phyloP scores from a whole-genome alignment of 2,797 vertebrate species.

The Poecilia picta region DNA sequence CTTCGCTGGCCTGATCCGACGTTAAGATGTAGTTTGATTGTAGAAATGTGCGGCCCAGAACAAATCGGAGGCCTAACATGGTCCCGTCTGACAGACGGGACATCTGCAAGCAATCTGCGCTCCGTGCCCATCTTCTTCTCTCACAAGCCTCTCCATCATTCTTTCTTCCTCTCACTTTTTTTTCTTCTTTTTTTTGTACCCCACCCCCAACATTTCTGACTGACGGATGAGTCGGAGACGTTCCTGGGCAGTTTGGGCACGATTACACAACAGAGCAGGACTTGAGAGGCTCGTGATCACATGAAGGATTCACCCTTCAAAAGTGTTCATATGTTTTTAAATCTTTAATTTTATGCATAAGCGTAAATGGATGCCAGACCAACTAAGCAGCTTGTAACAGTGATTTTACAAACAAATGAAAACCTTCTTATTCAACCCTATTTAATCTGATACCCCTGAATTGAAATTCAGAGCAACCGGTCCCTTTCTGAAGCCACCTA shows the following conservation, averaged over 20 bases:
- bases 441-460: neutral
- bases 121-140: slow-evolving; percentile 67
- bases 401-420: neutral
- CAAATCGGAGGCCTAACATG: slow-evolving; percentile 39
- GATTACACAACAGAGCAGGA: slow-evolving; percentile 22
- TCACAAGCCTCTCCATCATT: slow-evolving; percentile 34
- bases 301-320: neutral
- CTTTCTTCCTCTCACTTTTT: slow-evolving; percentile 16
- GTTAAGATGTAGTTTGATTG: neutral
- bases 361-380: neutral
- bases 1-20: neutral
- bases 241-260: slow-evolving; percentile 20
- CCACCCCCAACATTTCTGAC: slow-evolving; percentile 43
- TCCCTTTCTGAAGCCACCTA: neutral
- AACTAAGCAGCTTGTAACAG: neutral
- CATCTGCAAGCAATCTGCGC: slow-evolving; percentile 83
- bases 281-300: slow-evolving; percentile 8
- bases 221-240: slow-evolving; percentile 50
- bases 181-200: neutral
- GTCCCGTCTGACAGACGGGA: slow-evolving; percentile 63
- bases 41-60: neutral
- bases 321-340: neutral
- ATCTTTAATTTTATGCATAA: neutral
- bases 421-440: neutral
- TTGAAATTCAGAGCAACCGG: neutral